Base-by-base conservation (phyloP, 2,888 invertebrate genomes). In the Epinotia bilunana region DNA sequence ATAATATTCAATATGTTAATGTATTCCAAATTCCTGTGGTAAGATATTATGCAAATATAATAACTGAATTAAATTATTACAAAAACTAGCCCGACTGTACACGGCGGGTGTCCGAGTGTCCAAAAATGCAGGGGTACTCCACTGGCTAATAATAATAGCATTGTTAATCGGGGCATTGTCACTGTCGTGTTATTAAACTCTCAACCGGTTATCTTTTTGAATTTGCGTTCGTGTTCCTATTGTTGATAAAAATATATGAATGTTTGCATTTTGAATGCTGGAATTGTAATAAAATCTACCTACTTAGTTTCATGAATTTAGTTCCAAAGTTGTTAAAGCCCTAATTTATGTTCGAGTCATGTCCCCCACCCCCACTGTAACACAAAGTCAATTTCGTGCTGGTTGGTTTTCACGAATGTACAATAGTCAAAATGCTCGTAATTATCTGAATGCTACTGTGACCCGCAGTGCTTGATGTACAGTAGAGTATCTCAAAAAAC, bases 21-120 rank as follows among this genome's bases (percentile, higher is more conserved):
- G 28, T 28, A 58, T 58, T 64, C 43, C 20, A 49, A 58, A 65
- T 58, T 65, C 46, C 28, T 73, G 72, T 33, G 65, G 72, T 73
- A 60, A 49, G 70, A 69, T 64, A 62, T 62, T 69, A 74, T 74
- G 74, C 63, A 70, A 74, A 74, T 74, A 33, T 73, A 20, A 13
- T 28, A 58, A 70, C 70, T 53, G 46, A 74, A 69, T 74, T 23
- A 70, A 69, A 60, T n/a, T 20, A n/a, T 60, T 57, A 63, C 53
- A 67, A 67, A 64, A 58, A 20, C 18, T 11, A 39, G 60, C 60
- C n/a, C 20, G 74, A 65, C 53, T 71, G 74, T 70, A 64, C 74
- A 53, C 3, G 58, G 53, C 63, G 73, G 57, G 74, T 74, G 70
- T 64, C 74, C 69, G 23, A 20, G 1, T 49, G 63, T 39, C 70